Evolutionary conservation across 1,140 invertebrate genomes (phyloP), one percentile per base, ranked within the genome.

Genomic region (Drosophila bipectinata): DNA sequence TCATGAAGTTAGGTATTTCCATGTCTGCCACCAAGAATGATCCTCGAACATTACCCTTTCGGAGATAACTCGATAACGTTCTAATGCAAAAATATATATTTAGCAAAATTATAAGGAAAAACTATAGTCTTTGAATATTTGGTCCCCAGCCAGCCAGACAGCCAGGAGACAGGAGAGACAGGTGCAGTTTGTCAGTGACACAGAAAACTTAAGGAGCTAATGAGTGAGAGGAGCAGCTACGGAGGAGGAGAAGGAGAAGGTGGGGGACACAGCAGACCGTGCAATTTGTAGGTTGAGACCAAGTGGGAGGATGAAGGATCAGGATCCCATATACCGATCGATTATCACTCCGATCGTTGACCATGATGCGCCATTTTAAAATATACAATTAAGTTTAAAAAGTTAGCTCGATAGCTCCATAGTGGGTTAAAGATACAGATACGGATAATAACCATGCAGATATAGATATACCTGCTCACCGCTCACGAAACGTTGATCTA

Each of bases 361-460:
- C 59, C 79, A 83, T 82, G 75, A 87, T 88, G 83, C 83, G 83
- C 83, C 83, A 88, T 88, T 83, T 66, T 63, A 78, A 88, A 82
- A 87, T 87, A 88, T 72, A 87, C 61, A 64, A 54, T 79, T 82
- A 88, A 88, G 82, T 72, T 69, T 88, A 74, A 71, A 71, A 68
- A 72, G 37, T 58, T 88, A 88, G 72, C 56, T 71, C 66, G 69
- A 71, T 80, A 84, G 51, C 30, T 74, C 49, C 26, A 44, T 49
- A 21, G 21, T 21, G 21, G 21, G 21, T 3, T 21, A 21, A 21
- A 21, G 21, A 21, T 21, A 21, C 21, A 21, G 21, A 21, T 21
- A 21, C 21, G 21, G 21, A 21, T 21, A 21, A 21, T 21, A 21
- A 1, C 21, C 21, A 39, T 39, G 37, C n/a, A 39, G 37, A 9